Evolutionary conservation across 2,888 invertebrate species (phyloP), one percentile per base, ranked within the genome.

Genomic region (Andrena bucephala): DNA sequence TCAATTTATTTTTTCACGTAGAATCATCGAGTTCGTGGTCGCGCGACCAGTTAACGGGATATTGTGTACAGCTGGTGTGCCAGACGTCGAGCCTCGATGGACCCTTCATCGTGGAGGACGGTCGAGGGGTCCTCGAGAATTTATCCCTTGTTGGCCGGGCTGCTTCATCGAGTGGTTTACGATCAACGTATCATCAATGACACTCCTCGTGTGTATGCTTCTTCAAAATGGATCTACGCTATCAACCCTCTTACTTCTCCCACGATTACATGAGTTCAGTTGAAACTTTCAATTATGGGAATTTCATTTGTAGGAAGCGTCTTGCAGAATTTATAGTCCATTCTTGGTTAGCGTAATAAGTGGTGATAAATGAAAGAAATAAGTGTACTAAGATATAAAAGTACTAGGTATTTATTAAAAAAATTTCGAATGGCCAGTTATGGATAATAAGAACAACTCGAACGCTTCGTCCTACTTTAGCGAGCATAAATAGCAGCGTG

Each of bases 401-500:
- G 20, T 20, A 42, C 42, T 42, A 1, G 42, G 13, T 42, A 42
- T 57, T 57, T 57, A 24, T 57, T 27, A 10, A 24, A 10, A 10
- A 24, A 2, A 0, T 4, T 10, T 57, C 57, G 27, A 57, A 10
- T 24, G 57, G 5, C 24, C 8, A 20, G 8, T 24, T 24, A 20
- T 4, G 50, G 42, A 31, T 79, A 87, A 83, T 69, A 76, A 77
- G 60, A 70, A 29, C 20, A 54, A 66, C 59, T 72, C 66, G 60
- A 83, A 86, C 60, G 70, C 73, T 75, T 67, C 81, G 87, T 62
- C 86, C 87, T 85, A 88, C 79, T 88, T 87, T 74, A 16, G 20
- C 73, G 63, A 27, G 69, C 78, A 70, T 69, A 81, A 86, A 87
- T 84, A 84, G 82, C 71, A 29, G n/a, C 36, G 68, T 71, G 76